A percentile compares a stretch with the other conserved stretches of the same genome.
Conservation (phyloP, 37 sponge, comb jelly and placozoan species). For the Aplysina aerophoba region DNA sequence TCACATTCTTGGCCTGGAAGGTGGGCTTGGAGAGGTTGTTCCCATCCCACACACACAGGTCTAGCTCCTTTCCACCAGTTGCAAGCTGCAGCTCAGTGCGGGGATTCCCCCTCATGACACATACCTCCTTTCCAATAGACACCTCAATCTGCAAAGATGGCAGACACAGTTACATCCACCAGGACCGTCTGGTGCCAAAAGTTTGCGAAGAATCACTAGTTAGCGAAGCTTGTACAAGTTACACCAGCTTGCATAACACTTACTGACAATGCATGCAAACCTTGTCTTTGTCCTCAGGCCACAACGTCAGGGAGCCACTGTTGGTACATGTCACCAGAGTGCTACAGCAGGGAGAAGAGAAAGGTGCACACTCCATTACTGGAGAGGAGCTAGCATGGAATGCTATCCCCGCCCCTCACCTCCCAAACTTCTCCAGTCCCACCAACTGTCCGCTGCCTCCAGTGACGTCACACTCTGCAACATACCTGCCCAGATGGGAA, state of each 20-base stretch:
- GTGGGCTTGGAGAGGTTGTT: conserved; percentile 49
- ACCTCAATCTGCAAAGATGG: conserved; percentile 43
- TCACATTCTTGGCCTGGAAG: conserved; percentile 82
- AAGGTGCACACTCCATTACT: no score
- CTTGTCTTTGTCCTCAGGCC: conserved; percentile 66
- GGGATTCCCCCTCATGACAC: conserved; percentile 63
- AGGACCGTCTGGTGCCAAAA: background rate
- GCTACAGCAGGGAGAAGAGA: conserved; percentile 23
- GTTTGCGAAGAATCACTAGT: background rate
- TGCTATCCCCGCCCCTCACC: conserved; percentile 25
- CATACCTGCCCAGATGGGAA: conserved; percentile 21
- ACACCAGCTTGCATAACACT: no score
- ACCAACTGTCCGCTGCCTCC: conserved; percentile 54
- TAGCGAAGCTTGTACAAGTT: no score
- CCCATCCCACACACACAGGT: conserved; percentile 83
- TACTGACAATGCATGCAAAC: background rate
- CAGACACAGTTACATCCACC: background rate
- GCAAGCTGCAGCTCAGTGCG: conserved; percentile 58
- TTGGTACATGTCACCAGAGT: conserved; percentile 71
- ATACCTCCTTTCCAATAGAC: conserved; percentile 26
- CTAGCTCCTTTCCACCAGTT: conserved; percentile 79
- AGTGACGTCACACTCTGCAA: conserved; percentile 59
- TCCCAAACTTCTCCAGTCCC: conserved; percentile 59
- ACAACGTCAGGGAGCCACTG: conserved; percentile 59
- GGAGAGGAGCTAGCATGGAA: no score